Evolutionary conservation across 2,113 vertebrate species (phyloP).

Genomic region (Actenoides lindsayi): DNA sequence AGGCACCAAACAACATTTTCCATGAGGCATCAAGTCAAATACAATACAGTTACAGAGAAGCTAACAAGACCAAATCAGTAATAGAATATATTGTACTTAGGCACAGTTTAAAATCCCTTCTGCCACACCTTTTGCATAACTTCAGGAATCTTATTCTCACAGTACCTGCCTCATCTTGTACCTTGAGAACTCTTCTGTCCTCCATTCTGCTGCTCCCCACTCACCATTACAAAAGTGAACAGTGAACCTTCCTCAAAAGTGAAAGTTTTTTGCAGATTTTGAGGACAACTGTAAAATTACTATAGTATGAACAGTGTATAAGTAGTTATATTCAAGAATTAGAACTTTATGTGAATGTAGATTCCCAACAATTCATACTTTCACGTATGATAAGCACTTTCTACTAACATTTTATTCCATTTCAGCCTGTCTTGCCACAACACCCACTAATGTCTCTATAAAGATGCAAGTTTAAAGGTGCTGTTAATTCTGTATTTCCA

Average conservation of each 20-base stretch:
- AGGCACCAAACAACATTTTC: neutral
- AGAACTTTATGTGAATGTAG: neutral
- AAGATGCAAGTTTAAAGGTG: neutral
- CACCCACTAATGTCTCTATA: neutral
- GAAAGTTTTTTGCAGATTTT: neutral
- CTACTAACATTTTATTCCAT: neutral
- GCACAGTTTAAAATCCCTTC: neutral
- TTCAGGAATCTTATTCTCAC: neutral
- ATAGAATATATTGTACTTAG: neutral
- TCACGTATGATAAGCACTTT: neutral
- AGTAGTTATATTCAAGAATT: neutral
- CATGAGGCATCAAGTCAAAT: neutral
- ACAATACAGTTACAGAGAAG: neutral
- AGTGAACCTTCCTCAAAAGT: neutral
- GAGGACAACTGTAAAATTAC: neutral
- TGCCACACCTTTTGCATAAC: neutral
- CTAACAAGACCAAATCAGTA: neutral
- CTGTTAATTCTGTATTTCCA: neutral
- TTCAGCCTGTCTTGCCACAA: neutral
- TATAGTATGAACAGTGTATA: neutral
- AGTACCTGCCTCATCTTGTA: neutral
- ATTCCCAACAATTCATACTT: neutral
- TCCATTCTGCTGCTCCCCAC: neutral
- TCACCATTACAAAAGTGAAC: neutral
- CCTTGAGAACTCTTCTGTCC: neutral